Conservation (phyloP, 1,140 invertebrate genomes). For the Macrocentrus cingulum region DNA sequence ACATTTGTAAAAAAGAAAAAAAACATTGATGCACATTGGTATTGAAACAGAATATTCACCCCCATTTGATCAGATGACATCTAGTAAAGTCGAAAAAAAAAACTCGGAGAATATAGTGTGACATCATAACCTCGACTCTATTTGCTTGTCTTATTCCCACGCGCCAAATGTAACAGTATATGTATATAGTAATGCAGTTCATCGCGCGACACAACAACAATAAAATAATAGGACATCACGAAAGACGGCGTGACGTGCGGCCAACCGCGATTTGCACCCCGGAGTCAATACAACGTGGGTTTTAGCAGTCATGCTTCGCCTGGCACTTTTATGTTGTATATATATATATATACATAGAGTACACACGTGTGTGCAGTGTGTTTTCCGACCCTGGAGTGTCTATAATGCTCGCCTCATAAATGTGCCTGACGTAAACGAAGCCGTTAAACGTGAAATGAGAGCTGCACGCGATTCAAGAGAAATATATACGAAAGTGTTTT, state of each 20-base stretch:
- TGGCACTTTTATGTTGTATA: conserved; percentile 21
- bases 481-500: conserved; percentile 4
- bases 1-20: too few species aligned
- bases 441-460: conserved; percentile 24
- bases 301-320: conserved; percentile 9
- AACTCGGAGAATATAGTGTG: conserved; percentile 3
- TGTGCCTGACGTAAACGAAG: conserved; percentile 20
- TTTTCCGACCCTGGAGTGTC: too few species aligned
- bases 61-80: neutral
- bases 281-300: neutral
- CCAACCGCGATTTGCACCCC: neutral
- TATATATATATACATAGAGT: conserved; percentile 4
- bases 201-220: neutral
- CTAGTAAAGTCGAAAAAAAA: conserved; percentile 13
- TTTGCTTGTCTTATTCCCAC: conserved; percentile 22
- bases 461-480: conserved; percentile 20
- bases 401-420: conserved; percentile 12
- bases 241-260: neutral
- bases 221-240: neutral
- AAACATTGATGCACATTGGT: neutral
- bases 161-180: neutral
- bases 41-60: neutral
- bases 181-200: neutral
- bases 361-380: neutral
- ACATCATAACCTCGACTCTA: conserved; percentile 5